A percentile compares a stretch with the other conserved stretches of the same genome.
Evolutionary conservation across 2,888 invertebrate species (phyloP).

Genomic region (Protodeltote pygarga): DNA sequence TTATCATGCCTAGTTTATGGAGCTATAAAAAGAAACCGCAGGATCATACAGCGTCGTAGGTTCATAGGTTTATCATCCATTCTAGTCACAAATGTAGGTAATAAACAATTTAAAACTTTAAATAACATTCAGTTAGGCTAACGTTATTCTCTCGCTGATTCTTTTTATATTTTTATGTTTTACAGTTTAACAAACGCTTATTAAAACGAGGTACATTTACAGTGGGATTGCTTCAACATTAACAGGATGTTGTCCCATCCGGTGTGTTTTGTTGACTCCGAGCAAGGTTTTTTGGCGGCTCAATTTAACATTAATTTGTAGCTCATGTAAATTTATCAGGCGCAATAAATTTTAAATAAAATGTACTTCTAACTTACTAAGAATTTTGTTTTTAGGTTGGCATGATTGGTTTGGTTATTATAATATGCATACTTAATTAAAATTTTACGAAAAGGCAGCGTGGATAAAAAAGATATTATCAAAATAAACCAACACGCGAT

Average conservation of each 20-base stretch:
- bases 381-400: conserved; percentile 2
- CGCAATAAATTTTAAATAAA: conserved; percentile 24
- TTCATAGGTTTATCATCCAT: too few relatives aligned
- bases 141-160: conserved; percentile 6
- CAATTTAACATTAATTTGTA: conserved; percentile 17
- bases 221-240: conserved; percentile 16
- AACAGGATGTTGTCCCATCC: conserved; percentile 45
- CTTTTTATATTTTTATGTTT: conserved; percentile 14
- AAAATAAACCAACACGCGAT: neutral
- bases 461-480: conserved; percentile 7
- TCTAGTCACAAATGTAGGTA: too few relatives aligned
- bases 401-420: too few relatives aligned
- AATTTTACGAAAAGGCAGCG: neutral
- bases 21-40: conserved; percentile 18
- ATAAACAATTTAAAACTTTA: too few relatives aligned
- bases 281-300: conserved; percentile 21
- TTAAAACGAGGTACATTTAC: conserved; percentile 25
- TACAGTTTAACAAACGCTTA: conserved; percentile 2
- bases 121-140: neutral
- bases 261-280: conserved; percentile 32
- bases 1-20: conserved; percentile 18
- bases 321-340: conserved; percentile 20
- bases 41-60: too few relatives aligned
- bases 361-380: conserved; percentile 12
- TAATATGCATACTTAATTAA: too few relatives aligned